Percentiles rank a stretch among this genome's conserved stretches.
Conservation (phyloP, 2,888 invertebrate genomes). For the Octodonta nipae region DNA sequence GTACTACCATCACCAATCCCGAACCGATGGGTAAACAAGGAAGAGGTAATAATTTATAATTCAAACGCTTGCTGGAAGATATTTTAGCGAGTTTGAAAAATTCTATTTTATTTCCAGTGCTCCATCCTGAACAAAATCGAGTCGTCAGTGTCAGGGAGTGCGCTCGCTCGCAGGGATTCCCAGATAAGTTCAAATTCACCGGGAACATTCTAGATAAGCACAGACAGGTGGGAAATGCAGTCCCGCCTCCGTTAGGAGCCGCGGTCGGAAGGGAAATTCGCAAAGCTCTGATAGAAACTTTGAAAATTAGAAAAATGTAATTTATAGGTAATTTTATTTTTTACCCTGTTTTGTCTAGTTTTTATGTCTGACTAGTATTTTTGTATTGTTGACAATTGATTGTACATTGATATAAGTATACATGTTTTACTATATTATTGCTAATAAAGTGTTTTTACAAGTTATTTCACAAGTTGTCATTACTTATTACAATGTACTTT, state of each 20-base stretch:
- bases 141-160: constrained; percentile 80
- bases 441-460: too few species aligned
- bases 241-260: constrained; percentile 68
- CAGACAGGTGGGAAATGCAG: constrained; percentile 78
- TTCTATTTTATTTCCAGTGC: constrained; percentile 35
- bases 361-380: too few species aligned
- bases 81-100: background rate
- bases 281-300: constrained; percentile 34
- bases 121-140: constrained; percentile 67
- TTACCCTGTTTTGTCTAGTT: too few species aligned
- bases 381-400: too few species aligned
- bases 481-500: too few species aligned
- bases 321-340: too few species aligned
- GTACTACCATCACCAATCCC: constrained; percentile 73
- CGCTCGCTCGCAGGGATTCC: constrained; percentile 77
- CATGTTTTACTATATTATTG: too few species aligned
- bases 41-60: constrained; percentile 32
- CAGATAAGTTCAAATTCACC: constrained; percentile 59
- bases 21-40: constrained; percentile 88
- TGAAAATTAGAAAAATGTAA: too few species aligned
- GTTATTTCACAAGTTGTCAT: too few species aligned
- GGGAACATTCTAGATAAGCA: constrained; percentile 66
- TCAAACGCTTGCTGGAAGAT: background rate
- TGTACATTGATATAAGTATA: too few species aligned
- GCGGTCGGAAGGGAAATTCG: constrained; percentile 64